Base-by-base conservation (phyloP, 2,888 invertebrate species). In the Erebia epiphron region DNA sequence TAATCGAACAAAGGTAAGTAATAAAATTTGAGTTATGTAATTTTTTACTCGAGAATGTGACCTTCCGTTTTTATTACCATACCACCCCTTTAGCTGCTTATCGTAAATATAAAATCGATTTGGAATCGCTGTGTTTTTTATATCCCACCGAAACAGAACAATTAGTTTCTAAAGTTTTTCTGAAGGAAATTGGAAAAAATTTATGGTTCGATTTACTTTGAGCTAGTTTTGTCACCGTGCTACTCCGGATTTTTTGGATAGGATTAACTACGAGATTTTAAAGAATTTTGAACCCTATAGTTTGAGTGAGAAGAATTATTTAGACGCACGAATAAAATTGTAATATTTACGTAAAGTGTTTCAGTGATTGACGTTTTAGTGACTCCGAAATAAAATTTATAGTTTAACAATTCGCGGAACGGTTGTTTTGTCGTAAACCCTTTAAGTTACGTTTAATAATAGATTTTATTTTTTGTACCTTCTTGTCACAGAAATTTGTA, bases 391-490 rank as follows among this genome's bases (percentile, higher is more conserved):
- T 80, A 80, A 82, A 86, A 87, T 90, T 90, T 91, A 91, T 88
- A 84, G 82, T 80, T 76, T 80, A 73, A 79, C 79, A 87, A 89
- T 92, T 92, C 92, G 89, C 90, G 80, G 91, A 91, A 92, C 83
- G 80, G 72, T 78, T 80, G 84, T 84, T 86, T 84, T 85, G 83
- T 83, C 78, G 72, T 82, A 81, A 82, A 83, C 81, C 85, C 85
- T 82, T 86, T 88, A 82, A 70, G 70, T 72, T 81, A 10, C 78
- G 77, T 76, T 79, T 79, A 83, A 84, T 84, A 85, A 83, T 79
- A 77, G 64, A 16, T 54, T 71, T 75, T 65, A 71, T 35, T 75
- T 75, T 82, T 75, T 79, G 82, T 85, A 14, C 18, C 0, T 67
- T 56, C 60, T 60, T 35, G 35, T 79, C n/a, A 52, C 3, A 52